These are phyloP conservation scores for Alsophila aescularia DNA, from an alignment of 2,888 invertebrate genomes.

Conservation along the genomic window DNA sequence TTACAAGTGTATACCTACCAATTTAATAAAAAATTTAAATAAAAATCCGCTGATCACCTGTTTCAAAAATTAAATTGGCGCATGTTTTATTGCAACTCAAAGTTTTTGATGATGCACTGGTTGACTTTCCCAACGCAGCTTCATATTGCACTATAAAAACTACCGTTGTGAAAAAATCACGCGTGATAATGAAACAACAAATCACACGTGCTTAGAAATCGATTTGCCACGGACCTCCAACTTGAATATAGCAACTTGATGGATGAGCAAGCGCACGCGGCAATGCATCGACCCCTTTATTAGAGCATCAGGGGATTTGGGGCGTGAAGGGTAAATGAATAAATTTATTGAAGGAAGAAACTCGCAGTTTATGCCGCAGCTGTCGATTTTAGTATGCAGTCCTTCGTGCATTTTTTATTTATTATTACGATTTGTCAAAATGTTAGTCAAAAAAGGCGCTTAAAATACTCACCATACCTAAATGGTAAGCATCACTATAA, in stretches of 20 bases:
- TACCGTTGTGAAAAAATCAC: background rate
- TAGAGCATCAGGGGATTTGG: slow-evolving; percentile 57
- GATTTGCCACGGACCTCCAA: slow-evolving; percentile 71
- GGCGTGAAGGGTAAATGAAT: slow-evolving; percentile 83
- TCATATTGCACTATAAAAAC: no score
- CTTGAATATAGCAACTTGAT: no score
- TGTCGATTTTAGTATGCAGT: slow-evolving; percentile 46
- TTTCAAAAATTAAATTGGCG: no score
- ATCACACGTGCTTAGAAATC: slow-evolving; percentile 67
- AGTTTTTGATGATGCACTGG: no score
- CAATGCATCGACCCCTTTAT: slow-evolving; percentile 59
- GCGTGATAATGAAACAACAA: slow-evolving; percentile 52
- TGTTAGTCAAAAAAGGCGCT: slow-evolving; percentile 30
- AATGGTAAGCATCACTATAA: no score
- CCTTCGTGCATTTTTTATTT: background rate
- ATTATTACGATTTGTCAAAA: slow-evolving; percentile 7
- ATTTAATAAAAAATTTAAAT: no score
- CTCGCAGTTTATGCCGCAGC: slow-evolving; percentile 66
- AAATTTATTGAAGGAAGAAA: slow-evolving; percentile 65
- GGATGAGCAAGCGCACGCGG: slow-evolving; percentile 67
- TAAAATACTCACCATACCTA: no score
- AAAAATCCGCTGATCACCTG: no score
- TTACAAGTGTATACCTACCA: no score
- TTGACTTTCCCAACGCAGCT: no score
- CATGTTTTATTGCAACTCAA: no score